These are phyloP conservation scores for Sturmia bella DNA, from an alignment of 2,888 invertebrate genomes.

Conservation along the genomic window DNA sequence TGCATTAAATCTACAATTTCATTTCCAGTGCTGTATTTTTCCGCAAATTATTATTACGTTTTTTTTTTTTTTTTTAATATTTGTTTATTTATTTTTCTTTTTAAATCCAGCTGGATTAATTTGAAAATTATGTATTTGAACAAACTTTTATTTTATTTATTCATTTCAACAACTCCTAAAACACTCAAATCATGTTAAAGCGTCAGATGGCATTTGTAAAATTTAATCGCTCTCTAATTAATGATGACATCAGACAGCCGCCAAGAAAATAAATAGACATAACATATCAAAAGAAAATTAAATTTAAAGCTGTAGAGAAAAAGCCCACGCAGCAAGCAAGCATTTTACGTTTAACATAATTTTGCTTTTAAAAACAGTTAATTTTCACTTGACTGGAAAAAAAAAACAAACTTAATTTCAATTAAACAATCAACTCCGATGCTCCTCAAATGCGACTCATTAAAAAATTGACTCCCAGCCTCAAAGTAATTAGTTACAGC, in stretches of 20 bases:
- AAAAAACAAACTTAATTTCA: conserved; percentile 1
- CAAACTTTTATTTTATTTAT: neutral
- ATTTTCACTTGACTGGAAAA: conserved; percentile 18
- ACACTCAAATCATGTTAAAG: conserved; percentile 20
- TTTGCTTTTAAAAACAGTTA: conserved; percentile 66
- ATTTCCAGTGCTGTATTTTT: too few relatives aligned
- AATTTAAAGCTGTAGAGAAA: conserved; percentile 1
- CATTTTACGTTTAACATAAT: conserved; percentile 57
- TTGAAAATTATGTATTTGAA: neutral
- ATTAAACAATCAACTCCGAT: conserved; percentile 15
- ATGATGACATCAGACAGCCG: conserved; percentile 53
- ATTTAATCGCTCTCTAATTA: conserved; percentile 60
- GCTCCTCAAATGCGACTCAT: conserved; percentile 3
- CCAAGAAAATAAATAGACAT: conserved; percentile 15
- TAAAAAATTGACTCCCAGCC: conserved; percentile 30
- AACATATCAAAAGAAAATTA: conserved; percentile 4
- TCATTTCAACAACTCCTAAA: conserved; percentile 2
- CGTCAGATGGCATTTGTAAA: conserved; percentile 29
- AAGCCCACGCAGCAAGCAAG: conserved; percentile 39
- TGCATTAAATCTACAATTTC: too few relatives aligned
- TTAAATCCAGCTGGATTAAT: neutral
- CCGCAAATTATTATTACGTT: too few relatives aligned
- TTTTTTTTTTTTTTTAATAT: conserved; percentile 6
- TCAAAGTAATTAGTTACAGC: conserved; percentile 45
- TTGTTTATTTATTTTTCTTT: neutral